A percentile compares a stretch with the other conserved stretches of the same genome.
Conservation (phyloP, 2,888 invertebrate genomes). For the Rhaphigaster nebulosa region DNA sequence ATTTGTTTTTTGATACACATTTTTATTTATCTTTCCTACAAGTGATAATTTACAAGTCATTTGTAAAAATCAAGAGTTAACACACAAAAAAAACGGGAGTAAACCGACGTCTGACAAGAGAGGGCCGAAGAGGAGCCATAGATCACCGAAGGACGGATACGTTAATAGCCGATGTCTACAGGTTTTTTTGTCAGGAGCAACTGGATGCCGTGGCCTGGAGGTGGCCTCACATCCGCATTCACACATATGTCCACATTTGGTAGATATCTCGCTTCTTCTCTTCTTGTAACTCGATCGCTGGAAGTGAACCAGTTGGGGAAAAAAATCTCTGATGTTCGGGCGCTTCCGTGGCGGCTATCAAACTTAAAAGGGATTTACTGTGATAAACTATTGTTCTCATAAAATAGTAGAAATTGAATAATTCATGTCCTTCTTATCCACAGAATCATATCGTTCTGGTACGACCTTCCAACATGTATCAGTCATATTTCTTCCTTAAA, state of each 20-base stretch:
- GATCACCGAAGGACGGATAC: constrained; percentile 23
- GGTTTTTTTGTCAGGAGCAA: neutral
- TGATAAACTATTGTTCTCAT: neutral
- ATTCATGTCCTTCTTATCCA: no score
- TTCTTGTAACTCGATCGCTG: neutral
- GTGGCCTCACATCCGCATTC: constrained; percentile 10
- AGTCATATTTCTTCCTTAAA: no score
- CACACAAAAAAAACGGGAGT: neutral
- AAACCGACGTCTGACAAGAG: neutral
- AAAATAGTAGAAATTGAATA: no score
- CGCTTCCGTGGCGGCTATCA: neutral
- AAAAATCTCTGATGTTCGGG: neutral
- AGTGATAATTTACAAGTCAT: neutral
- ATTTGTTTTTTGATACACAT: neutral
- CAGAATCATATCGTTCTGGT: no score
- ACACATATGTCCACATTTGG: constrained; percentile 37
- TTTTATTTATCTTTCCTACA: neutral
- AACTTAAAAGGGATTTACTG: neutral
- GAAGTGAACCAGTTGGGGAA: neutral
- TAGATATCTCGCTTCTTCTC: neutral
- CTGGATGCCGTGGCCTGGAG: neutral
- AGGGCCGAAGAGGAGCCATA: neutral
- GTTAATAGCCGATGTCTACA: constrained; percentile 44
- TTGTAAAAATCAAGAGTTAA: neutral
- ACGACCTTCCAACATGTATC: no score